Base-by-base conservation (phyloP, 2,888 invertebrate species). In the Listrodromus nycthemerus region DNA sequence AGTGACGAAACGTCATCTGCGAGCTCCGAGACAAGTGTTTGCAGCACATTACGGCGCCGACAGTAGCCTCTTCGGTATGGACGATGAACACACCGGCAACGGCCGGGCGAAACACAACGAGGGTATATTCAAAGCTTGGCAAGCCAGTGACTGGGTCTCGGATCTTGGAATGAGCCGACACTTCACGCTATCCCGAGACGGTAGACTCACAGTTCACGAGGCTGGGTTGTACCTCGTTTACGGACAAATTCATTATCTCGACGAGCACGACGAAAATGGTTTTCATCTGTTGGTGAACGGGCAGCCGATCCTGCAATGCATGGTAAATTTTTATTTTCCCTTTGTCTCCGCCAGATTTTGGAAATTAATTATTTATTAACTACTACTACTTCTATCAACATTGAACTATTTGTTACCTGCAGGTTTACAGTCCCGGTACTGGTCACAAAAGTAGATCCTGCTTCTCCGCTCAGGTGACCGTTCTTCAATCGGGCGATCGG, bases 231-330 rank as follows among this genome's bases (percentile, higher is more conserved):
- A 97, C 92, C 95, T 97, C 77, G 95, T 97, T 66, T 97, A 97
- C 90, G 96, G 96, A 0, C 97, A 97, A 95, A 96, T 97, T 84
- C 97, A 96, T 93, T 97, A 97, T 91, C 94, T 96, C 82, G 97
- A 97, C 90, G 95, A 95, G 71, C 97, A 96, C 91, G 96, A 97
- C 90, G 94, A 95, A 55, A 97, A 97, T 87, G 96, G 97, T 0
- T 97, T 96, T 94, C 95, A 96, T 77, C 94, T 97, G 19, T 95
- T 96, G 90, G 94, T 94, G 10, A 95, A 95, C 77, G 95, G 95
- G 6, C 95, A 95, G 48, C 95, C 96, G 0, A 94, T 96, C 27
- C 94, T 97, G 19, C 97, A 97, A 87, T 97, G 97, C 93, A 96
- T 91, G 92, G 92, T 92, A 78, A 88, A 74, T 61, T 70, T 41